phyloP scores from a whole-genome alignment of 2,888 invertebrate genomes.

The Adelognathus sp. region DNA sequence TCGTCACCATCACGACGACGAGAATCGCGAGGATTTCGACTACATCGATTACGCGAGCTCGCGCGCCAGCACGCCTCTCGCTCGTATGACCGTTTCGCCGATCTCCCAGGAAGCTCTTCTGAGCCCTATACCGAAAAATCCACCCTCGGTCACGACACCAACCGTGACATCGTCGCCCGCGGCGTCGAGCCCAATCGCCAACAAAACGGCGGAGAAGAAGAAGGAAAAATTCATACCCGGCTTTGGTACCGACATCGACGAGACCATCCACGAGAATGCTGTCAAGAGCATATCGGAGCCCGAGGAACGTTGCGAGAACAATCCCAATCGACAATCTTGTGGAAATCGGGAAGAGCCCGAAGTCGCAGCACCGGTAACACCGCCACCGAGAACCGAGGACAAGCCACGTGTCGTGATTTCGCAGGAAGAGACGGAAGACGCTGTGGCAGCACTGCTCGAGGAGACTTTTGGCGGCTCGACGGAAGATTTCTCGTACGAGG shows the following conservation, averaged over 20 bases:
- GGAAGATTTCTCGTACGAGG: constrained; percentile 80
- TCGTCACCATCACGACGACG: constrained; percentile 79
- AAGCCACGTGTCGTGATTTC: constrained; percentile 92
- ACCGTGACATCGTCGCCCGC: constrained; percentile 60
- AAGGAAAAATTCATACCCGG: constrained; percentile 86
- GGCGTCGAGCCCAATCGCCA: constrained; percentile 54
- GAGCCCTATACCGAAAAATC: constrained; percentile 84
- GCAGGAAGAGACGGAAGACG: constrained; percentile 96
- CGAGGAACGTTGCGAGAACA: constrained; percentile 77
- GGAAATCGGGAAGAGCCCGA: constrained; percentile 73
- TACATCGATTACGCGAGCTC: constrained; percentile 85
- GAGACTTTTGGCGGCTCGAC: constrained; percentile 90
- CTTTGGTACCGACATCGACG: constrained; percentile 86
- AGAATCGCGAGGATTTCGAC: constrained; percentile 73
- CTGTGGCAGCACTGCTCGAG: constrained; percentile 93
- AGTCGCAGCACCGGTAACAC: constrained; percentile 80
- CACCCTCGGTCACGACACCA: constrained; percentile 73
- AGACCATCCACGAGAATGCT: constrained; percentile 89
- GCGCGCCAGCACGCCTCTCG: constrained; percentile 79
- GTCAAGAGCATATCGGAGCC: constrained; percentile 89
- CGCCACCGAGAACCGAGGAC: constrained; percentile 86
- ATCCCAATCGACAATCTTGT: constrained; percentile 66
- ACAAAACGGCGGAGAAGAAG: constrained; percentile 82
- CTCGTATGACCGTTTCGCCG: constrained; percentile 73
- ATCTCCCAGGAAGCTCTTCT: constrained; percentile 75